These are phyloP conservation scores for Cheumatopsyche charites DNA, from an alignment of 1,140 invertebrate species.

Conservation along the genomic window DNA sequence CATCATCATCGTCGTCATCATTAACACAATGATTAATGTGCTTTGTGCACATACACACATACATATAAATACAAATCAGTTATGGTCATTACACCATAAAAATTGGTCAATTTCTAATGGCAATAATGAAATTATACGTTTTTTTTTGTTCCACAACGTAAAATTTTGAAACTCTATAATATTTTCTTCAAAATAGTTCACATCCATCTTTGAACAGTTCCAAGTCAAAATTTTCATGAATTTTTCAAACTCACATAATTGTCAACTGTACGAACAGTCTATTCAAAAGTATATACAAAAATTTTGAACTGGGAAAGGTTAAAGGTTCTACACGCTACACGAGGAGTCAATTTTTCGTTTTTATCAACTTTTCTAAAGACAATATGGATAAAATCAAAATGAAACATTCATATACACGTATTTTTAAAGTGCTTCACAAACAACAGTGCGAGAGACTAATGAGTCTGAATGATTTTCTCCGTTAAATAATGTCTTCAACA, in stretches of 20 bases:
- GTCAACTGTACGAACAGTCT: too few relatives aligned
- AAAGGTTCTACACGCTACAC: too few relatives aligned
- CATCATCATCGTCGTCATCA: constrained; percentile 15
- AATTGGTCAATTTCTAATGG: constrained; percentile 45
- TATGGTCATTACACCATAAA: constrained; percentile 37
- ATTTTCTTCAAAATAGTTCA: too few relatives aligned
- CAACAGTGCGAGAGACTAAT: constrained; percentile 26
- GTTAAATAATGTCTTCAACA: background rate
- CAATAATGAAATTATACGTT: constrained; percentile 6
- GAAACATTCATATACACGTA: constrained; percentile 3
- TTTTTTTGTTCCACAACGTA: background rate
- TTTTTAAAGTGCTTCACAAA: constrained; percentile 17
- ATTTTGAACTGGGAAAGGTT: too few relatives aligned
- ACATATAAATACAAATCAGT: constrained; percentile 27
- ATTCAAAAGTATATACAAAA: too few relatives aligned
- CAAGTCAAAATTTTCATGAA: too few relatives aligned
- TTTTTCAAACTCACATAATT: too few relatives aligned
- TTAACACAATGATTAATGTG: constrained; percentile 31
- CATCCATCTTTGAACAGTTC: too few relatives aligned
- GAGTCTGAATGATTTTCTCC: constrained; percentile 7
- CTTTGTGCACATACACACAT: constrained; percentile 25
- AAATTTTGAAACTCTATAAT: background rate
- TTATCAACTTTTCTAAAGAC: too few relatives aligned
- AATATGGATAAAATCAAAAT: background rate
- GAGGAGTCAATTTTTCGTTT: background rate